A percentile compares a stretch with the other conserved stretches of the same genome.
phyloP scores from a whole-genome alignment of 1,140 invertebrate species.

The Aethina tumida region DNA sequence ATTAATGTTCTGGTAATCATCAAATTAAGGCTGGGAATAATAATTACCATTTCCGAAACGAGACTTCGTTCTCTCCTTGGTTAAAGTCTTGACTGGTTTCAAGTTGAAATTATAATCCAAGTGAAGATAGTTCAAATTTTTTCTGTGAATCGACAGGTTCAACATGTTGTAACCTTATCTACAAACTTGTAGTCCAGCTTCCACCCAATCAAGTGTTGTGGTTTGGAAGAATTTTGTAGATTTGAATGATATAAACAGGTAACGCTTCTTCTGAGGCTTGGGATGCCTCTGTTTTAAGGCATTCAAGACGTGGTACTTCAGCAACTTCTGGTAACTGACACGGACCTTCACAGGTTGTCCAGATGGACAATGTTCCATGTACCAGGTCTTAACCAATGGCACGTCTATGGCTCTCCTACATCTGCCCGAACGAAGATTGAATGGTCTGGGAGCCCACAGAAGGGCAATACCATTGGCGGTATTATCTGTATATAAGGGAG shows the following conservation, averaged over 20 bases:
- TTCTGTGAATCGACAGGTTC: constrained; percentile 96
- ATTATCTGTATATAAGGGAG: constrained; percentile 94
- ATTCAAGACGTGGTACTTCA: constrained; percentile 98
- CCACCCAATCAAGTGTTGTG: constrained; percentile 98
- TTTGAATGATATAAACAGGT: constrained; percentile 98
- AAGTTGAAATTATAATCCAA: constrained; percentile 99
- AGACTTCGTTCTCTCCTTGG: constrained; percentile 98
- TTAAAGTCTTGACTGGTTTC: constrained; percentile 98
- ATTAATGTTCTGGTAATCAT: constrained; percentile 1
- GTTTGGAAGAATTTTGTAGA: constrained; percentile 99
- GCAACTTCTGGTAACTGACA: constrained; percentile 96
- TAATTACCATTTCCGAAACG: constrained; percentile 90
- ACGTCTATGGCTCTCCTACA: constrained; percentile 89
- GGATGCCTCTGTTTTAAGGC: constrained; percentile 93
- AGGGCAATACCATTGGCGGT: constrained; percentile 98
- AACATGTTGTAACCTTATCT: constrained; percentile 99
- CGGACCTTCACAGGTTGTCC: constrained; percentile 98
- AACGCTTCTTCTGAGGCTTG: constrained; percentile 97
- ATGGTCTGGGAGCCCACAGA: constrained; percentile 97
- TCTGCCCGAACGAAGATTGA: constrained; percentile 87
- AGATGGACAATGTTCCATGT: constrained; percentile 94
- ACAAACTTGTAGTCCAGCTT: constrained; percentile 96
- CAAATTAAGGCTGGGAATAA: background rate
- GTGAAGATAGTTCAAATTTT: constrained; percentile 99
- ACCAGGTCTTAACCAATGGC: constrained; percentile 96